These are phyloP conservation scores for Holcopasites calliopsidis DNA, from an alignment of 1,140 invertebrate genomes.

Conservation along the genomic window DNA sequence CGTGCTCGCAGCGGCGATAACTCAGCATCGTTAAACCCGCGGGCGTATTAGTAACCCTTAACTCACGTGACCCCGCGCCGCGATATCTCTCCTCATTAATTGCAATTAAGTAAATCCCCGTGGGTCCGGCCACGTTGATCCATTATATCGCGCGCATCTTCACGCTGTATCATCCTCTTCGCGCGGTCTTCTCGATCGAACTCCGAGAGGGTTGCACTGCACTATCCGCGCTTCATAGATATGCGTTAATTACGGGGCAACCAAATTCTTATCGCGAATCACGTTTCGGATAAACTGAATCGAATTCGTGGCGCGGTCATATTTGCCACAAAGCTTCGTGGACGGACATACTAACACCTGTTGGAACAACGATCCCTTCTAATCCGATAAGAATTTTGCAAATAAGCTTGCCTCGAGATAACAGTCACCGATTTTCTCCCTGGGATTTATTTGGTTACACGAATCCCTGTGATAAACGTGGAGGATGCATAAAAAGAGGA, in stretches of 20 bases:
- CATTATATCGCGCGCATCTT: conserved; percentile 65
- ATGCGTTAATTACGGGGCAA: conserved; percentile 8
- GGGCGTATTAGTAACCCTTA: conserved; percentile 77
- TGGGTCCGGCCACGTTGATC: conserved; percentile 61
- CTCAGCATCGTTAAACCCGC: conserved; percentile 78
- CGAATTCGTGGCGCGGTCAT: background rate
- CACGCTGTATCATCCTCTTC: conserved; percentile 49
- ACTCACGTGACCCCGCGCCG: conserved; percentile 69
- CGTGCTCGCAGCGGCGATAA: conserved; percentile 61
- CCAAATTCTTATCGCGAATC: background rate
- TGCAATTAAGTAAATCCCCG: conserved; percentile 78
- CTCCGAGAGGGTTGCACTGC: background rate
- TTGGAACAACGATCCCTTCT: background rate
- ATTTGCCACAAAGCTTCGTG: background rate
- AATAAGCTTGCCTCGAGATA: background rate
- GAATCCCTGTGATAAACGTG: background rate
- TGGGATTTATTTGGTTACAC: background rate
- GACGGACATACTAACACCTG: background rate
- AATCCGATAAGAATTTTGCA: background rate
- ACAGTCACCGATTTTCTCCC: background rate
- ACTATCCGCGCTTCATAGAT: background rate
- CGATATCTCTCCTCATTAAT: conserved; percentile 79
- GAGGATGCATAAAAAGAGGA: background rate
- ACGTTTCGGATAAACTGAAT: background rate
- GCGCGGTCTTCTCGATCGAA: background rate